Evolutionary conservation across 2,113 vertebrate species (phyloP).

Genomic region (Cromileptes altivelis): DNA sequence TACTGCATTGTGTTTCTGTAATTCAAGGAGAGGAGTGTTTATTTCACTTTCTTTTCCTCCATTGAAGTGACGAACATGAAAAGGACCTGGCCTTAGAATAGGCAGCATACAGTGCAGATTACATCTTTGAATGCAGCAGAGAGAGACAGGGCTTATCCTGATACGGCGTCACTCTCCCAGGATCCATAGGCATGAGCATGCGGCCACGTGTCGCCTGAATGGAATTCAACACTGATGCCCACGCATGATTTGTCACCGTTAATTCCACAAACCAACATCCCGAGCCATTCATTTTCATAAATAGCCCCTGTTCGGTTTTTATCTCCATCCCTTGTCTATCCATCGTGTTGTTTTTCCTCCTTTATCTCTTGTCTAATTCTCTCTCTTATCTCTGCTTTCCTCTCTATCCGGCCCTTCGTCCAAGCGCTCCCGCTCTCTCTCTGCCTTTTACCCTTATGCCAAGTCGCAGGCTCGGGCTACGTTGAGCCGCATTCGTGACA

Average conservation of each 20-base stretch:
- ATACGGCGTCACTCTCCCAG: slow-evolving; percentile 41
- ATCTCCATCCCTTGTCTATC: slow-evolving; percentile 52
- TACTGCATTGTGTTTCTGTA: slow-evolving; percentile 10
- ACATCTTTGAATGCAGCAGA: slow-evolving; percentile 62
- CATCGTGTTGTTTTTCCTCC: slow-evolving; percentile 26
- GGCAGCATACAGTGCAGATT: slow-evolving; percentile 57
- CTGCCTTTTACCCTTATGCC: slow-evolving; percentile 48
- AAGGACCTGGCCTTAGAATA: slow-evolving; percentile 39
- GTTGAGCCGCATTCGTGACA: slow-evolving; percentile 74
- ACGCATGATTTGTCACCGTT: slow-evolving; percentile 71
- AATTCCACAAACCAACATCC: slow-evolving; percentile 69
- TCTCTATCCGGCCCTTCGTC: slow-evolving; percentile 13
- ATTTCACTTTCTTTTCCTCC: slow-evolving; percentile 11
- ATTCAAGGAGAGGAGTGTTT: slow-evolving; percentile 14
- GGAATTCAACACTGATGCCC: slow-evolving; percentile 58
- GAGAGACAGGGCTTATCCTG: slow-evolving; percentile 63
- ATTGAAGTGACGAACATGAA: slow-evolving; percentile 21
- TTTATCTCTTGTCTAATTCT: slow-evolving; percentile 67
- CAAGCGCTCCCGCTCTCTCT: neutral
- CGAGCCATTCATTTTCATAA: slow-evolving; percentile 69
- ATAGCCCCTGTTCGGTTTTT: slow-evolving; percentile 54
- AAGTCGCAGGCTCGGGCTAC: slow-evolving; percentile 54
- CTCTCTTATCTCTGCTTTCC: slow-evolving; percentile 51
- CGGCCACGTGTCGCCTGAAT: slow-evolving; percentile 50
- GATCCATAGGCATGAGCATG: slow-evolving; percentile 53